phyloP scores from a whole-genome alignment of 2,113 vertebrate species.

The Cervus canadensis region DNA sequence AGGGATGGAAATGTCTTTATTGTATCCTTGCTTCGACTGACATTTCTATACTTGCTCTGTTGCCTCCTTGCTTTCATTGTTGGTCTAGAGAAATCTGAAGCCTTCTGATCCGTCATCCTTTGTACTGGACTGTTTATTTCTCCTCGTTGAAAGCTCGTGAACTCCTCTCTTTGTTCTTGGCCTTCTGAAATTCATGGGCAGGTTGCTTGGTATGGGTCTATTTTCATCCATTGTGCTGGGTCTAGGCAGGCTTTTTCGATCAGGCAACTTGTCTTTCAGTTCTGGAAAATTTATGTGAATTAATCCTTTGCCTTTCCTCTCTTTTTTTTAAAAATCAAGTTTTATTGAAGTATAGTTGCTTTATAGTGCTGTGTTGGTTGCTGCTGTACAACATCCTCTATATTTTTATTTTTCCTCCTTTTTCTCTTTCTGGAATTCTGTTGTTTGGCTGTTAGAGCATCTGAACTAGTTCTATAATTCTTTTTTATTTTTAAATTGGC shows the following conservation, averaged over 20 bases:
- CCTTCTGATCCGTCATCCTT: not conserved
- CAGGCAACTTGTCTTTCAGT: not conserved
- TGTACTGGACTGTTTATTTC: not conserved
- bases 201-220: not conserved
- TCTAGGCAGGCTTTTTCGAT: not conserved
- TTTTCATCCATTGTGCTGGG: not conserved
- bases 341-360: not conserved
- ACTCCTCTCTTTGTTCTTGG: not conserved
- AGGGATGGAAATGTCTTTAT: not conserved
- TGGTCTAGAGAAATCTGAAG: not conserved
- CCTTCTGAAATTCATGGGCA: not conserved
- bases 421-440: not conserved
- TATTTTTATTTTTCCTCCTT: not conserved
- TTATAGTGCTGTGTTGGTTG: not conserved
- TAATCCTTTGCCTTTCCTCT: not conserved
- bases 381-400: not conserved
- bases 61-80: not conserved
- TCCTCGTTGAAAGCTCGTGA: not conserved
- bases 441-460: not conserved
- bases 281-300: not conserved
- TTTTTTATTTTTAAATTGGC: not conserved
- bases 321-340: not conserved
- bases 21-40: not conserved
- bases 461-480: not conserved
- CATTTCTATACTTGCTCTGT: not conserved